Evolutionary conservation across 2,113 vertebrate species (phyloP), one percentile per base, ranked within the genome.

Genomic region (Tiliqua scincoides): DNA sequence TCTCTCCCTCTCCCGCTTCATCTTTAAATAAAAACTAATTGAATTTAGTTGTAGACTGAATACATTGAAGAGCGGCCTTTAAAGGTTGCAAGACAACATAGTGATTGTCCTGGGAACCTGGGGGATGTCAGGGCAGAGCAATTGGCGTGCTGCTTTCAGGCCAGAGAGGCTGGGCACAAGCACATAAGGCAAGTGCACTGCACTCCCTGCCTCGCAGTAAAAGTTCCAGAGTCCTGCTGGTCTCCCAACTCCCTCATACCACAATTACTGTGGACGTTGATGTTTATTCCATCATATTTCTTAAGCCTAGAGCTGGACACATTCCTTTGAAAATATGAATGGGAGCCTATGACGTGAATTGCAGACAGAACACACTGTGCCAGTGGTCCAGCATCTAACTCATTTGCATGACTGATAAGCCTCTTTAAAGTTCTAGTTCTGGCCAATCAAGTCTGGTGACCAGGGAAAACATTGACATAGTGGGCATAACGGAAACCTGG

Each of bases 11-110:
- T 30, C 84, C 59, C n/a, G 20, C 76, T 87, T 32, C n/a, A 1
- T 15, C 74, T 76, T 87, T 89, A 91, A 96, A 95, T 88, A 92
- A 93, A 92, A 94, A 91, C 93, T 96, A 96, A 97, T 97, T 95
- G 93, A 96, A 97, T 97, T 97, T 96, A 95, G 89, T 88, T 91
- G 92, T 95, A 91, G 94, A 79, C 95, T 85, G 91, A 93, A 93
- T 94, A 83, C 90, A 95, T 96, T 95, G 94, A 88, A 80, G 94
- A 91, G 84, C 54, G 79, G 90, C 78, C 68, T 79, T 91, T 88
- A 89, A 95, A 94, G 93, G 92, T 93, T 93, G 92, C 91, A 63
- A 89, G 94, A 89, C 95, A 85, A 90, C 85, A 73, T 63, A 67
- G 83, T 21, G 82, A 89, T 88, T 90, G 89, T 89, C 91, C 94